phyloP scores from a whole-genome alignment of 2,797 vertebrate species.

The Falco peregrinus region DNA sequence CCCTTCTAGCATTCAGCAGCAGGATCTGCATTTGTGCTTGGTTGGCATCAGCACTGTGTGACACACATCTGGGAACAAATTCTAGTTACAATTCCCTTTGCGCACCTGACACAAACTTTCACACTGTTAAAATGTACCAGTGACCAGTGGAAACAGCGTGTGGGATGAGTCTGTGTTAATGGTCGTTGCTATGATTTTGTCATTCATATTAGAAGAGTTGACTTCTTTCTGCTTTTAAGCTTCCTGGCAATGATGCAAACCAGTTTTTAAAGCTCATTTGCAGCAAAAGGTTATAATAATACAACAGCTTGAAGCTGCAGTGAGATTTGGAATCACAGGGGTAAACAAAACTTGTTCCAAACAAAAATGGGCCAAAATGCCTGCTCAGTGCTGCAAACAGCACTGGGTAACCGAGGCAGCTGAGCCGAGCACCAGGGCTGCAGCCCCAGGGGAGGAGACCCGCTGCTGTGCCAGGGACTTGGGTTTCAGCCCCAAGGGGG shows the following conservation, averaged over 20 bases:
- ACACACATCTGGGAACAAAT: neutral
- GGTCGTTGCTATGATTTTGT: neutral
- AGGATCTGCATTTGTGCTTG: neutral
- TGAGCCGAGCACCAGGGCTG: rapidly evolving
- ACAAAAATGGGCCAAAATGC: neutral
- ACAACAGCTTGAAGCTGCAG: neutral
- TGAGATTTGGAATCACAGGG: neutral
- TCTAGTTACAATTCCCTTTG: neutral
- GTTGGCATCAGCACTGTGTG: neutral
- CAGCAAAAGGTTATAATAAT: neutral
- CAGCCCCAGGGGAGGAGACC: rapidly evolving
- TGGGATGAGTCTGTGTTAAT: neutral
- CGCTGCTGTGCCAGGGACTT: neutral
- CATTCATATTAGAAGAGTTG: neutral
- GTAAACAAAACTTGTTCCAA: neutral
- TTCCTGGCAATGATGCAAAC: neutral
- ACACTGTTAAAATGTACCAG: neutral
- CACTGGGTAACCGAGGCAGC: rapidly evolving
- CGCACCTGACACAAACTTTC: neutral
- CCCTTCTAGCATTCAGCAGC: neutral
- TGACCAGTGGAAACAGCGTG: neutral
- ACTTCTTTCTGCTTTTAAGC: neutral
- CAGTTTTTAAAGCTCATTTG: neutral
- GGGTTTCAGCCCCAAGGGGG: neutral
- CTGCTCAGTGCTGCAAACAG: neutral